phyloP scores from a whole-genome alignment of 2,888 invertebrate genomes.

The Beris chalybata region DNA sequence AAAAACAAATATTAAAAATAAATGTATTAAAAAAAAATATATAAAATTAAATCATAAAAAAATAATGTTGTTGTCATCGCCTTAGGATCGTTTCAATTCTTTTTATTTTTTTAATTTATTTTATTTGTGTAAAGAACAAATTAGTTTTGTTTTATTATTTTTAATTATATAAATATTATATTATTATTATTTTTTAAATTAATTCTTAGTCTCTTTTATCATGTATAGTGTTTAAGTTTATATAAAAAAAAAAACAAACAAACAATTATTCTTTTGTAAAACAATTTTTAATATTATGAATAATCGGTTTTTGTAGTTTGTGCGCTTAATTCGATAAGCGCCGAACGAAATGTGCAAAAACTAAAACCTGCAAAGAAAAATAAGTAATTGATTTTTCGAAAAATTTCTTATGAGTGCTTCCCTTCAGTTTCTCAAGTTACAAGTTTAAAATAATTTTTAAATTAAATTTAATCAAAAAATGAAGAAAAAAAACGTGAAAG shows the following conservation, averaged over 20 bases:
- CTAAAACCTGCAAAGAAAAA: too few relatives aligned
- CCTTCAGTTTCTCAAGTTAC: constrained; percentile 27
- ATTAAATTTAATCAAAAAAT: neutral
- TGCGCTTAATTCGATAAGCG: constrained; percentile 2
- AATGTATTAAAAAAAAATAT: constrained; percentile 9
- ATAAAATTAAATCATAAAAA: constrained; percentile 4
- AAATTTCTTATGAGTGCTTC: constrained; percentile 23
- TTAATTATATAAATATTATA: constrained; percentile 11
- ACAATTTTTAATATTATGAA: constrained; percentile 6
- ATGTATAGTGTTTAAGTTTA: constrained; percentile 24
- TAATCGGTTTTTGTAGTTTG: neutral
- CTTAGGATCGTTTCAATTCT: constrained; percentile 22
- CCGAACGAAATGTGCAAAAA: too few relatives aligned
- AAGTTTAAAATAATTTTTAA: neutral
- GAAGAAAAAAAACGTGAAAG: constrained; percentile 3
- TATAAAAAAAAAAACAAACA: neutral
- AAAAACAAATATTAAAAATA: constrained; percentile 17
- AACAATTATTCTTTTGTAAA: constrained; percentile 11
- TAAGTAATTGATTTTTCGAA: too few relatives aligned
- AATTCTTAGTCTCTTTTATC: constrained; percentile 16
- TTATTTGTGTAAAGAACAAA: constrained; percentile 38
- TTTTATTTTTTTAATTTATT: constrained; percentile 31
- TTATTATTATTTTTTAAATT: constrained; percentile 19
- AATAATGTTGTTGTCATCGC: constrained; percentile 21
- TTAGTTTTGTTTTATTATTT: constrained; percentile 28